Base-by-base conservation (phyloP, 2,888 invertebrate species). In the Ennomos erosarius region DNA sequence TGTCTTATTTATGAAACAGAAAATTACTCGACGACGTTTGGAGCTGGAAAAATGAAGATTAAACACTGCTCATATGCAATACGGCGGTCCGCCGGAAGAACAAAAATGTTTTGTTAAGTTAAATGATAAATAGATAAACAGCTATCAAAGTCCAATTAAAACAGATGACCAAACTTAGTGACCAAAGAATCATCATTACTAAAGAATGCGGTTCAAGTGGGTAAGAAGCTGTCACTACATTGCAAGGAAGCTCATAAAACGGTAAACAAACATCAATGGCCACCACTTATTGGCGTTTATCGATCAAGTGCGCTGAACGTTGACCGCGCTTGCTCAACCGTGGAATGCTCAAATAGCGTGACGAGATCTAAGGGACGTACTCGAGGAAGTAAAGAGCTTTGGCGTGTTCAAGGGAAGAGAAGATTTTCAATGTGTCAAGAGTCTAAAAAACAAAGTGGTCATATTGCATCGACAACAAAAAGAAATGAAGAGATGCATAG, bases 251-350 rank as follows among this genome's bases (percentile, higher is more conserved):
- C 53, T 64, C 58, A 55, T 69, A 62, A 68, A 60, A 62, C 55
- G 50, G 52, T 62, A 61, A 65, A 66, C 66, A 70, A 70, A 67
- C 62, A 64, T 50, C 53, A 57, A 57, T 67, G 63, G 59, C 55
- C 47, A 56, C 44, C 57, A 44, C 63, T 64, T 63, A 63, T 66
- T 70, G 67, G 62, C 65, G 57, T 68, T 64, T 68, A 67, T 74
- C 65, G 65, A 73, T 65, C 65, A 67, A 69, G 67, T 67, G 74
- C 74, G 65, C 53, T 78, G 75, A 78, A 75, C 76, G 74, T 68
- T 75, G 76, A 74, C 78, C 73, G 73, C 68, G 70, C 57, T 62
- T 67, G 60, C 35, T 69, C 72, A 57, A 71, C 72, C 79, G 75
- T 64, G 61, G 62, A 64, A 65, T 66, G 74, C 46, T 64, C 75